Evolutionary conservation across 2,888 invertebrate species (phyloP).

Genomic region (Sisyra nigra): DNA sequence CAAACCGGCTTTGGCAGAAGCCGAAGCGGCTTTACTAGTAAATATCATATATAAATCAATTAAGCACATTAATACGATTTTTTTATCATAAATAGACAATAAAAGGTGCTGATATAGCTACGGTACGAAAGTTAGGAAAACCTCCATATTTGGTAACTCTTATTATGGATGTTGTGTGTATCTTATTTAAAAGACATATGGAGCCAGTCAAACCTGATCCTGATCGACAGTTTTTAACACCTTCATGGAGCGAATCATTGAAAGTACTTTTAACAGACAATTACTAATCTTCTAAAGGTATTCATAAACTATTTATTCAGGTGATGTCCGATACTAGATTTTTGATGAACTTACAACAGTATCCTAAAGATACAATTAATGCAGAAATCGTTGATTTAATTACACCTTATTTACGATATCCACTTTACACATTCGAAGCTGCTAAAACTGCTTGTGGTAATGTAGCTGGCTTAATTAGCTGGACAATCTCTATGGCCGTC

Average conservation of each 20-base stretch:
- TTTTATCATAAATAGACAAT: constrained; percentile 69
- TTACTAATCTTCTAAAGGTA: no score
- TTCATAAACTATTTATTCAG: no score
- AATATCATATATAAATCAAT: no score
- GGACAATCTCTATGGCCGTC: constrained; percentile 75
- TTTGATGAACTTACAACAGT: constrained; percentile 57
- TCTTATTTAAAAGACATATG: constrained; percentile 61
- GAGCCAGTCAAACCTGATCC: constrained; percentile 53
- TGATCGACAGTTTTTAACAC: constrained; percentile 53
- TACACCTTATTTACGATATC: constrained; percentile 54
- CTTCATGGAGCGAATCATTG: constrained; percentile 75
- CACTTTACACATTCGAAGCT: constrained; percentile 57
- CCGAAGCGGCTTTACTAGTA: constrained; percentile 66
- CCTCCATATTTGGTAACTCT: constrained; percentile 79
- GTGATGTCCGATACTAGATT: constrained; percentile 72
- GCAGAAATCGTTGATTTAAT: constrained; percentile 75
- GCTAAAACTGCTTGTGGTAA: constrained; percentile 81
- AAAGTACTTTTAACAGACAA: constrained; percentile 43
- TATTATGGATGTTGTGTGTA: constrained; percentile 76
- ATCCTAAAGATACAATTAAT: constrained; percentile 74
- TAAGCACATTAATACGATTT: no score
- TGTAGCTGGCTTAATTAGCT: constrained; percentile 75
- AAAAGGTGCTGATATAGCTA: constrained; percentile 74
- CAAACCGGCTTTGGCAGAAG: constrained; percentile 72
- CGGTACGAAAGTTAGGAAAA: constrained; percentile 76